Conservation (phyloP, 2,888 invertebrate species). For the Siphlonurus alternatus region DNA sequence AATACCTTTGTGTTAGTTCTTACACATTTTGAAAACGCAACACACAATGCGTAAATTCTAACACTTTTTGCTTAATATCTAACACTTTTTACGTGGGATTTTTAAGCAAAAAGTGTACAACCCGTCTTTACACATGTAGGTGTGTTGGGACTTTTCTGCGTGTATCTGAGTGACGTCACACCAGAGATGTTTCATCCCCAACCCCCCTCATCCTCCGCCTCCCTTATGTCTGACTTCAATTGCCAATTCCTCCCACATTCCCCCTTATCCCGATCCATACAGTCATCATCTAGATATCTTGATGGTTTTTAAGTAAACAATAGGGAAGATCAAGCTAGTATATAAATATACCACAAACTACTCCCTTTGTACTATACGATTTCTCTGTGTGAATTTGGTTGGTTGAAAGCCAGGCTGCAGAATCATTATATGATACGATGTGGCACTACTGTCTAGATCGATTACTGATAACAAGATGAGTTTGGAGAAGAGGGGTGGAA, state of each 20-base stretch:
- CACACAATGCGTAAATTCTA: no score
- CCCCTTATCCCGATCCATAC: neutral
- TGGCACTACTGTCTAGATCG: neutral
- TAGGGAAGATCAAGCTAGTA: neutral
- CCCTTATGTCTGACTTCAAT: neutral
- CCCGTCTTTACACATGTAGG: no score
- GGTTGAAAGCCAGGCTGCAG: no score
- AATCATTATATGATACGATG: neutral
- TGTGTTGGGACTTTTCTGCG: no score
- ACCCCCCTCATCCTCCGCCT: neutral
- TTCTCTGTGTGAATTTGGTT: no score
- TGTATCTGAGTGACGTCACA: neutral
- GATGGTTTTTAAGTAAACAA: neutral
- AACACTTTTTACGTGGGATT: no score
- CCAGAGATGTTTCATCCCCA: neutral
- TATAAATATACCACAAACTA: no score
- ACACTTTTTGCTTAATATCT: no score
- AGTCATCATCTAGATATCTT: neutral
- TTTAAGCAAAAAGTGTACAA: no score
- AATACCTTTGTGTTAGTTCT: no score
- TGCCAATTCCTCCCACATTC: neutral
- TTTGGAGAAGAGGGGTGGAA: neutral
- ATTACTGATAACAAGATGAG: neutral
- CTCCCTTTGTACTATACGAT: no score
- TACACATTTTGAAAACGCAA: no score